Evolutionary conservation across 2,113 vertebrate genomes (phyloP), one percentile per base, ranked within the genome.

Genomic region (Hippocampus guttulatus): DNA sequence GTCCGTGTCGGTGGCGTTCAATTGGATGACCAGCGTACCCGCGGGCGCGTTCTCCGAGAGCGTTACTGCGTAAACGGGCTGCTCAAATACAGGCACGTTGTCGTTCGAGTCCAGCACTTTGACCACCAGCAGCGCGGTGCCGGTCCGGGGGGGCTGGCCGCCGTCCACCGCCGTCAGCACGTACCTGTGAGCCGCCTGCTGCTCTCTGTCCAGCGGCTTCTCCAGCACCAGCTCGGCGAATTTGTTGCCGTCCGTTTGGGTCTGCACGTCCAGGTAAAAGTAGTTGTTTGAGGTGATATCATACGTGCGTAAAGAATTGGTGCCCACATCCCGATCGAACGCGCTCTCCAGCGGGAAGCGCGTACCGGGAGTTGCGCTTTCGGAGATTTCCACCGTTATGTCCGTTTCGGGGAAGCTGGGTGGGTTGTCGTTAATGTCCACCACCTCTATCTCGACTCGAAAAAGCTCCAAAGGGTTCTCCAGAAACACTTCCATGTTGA

Each of bases 371-470:
- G 94, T 94, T 64, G 97, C 97, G 88, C 95, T 98, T 85, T 99
- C 97, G 0, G 96, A 98, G 88, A 98, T 99, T 90, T 99, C 96
- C 87, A 99, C 95, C 0, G 94, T 96, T 68, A 98, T 93, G 89
- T 98, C 96, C 4, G 95, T 93, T 89, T 98, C 96, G 3, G 96
- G 95, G 83, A 98, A 99, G 82, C 91, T 89, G 40, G 97, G 97
- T 0, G 97, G 93, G 81, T 98, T 98, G 92, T 99, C 97, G 70
- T 99, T 98, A 72, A 99, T 96, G 92, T 99, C 97, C 89, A 97
- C 91, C 79, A 99, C 94, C 67, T 99, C 97, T 30, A 98, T 94
- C 81, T 99, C 96, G 63, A 99, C 94, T 41, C 95, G 94, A 80
- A 98, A 98, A 67, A 99, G 94, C 90, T 99, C 96, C 9, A 98